Evolutionary conservation across 64 coral and sea anemone genomes (phyloP), one percentile per base, ranked within the genome.

Genomic region (Montipora efflorescens): DNA sequence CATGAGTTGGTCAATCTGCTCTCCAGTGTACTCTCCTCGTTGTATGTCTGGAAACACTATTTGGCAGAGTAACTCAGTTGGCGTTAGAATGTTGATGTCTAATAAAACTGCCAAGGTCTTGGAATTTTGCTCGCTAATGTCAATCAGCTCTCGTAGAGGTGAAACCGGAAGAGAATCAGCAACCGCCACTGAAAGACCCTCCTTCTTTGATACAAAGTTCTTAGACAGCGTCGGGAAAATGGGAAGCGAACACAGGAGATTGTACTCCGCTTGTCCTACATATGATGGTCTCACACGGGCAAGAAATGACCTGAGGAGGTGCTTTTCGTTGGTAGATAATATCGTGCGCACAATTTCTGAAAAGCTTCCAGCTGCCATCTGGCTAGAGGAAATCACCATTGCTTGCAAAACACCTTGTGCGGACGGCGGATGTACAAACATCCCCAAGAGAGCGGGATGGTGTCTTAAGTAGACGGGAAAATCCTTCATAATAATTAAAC

Each of bases 171-270:
- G 49, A 18, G 64, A 48, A 12, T 21, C 15, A n/a, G 70, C 62
- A 2, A 64, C 64, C 7, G 82, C 82, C 5, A 64, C 82, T 13
- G 64, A 9, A 71, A 86, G 7, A 51, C 46, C 82, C 8, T 45
- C 15, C 13, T 22, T 3, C 66, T 48, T 71, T 0, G 82, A 86
- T 49, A 86, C 82, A 50, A 86, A 86, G 1, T 66, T 18, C 46
- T 49, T 49, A n/a, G 2, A 49, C 0, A 71, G 8, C 45, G 93
- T 95, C 22, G 90, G 80, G 83, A 95, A 90, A 95, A 10, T 13
- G 93, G 93, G 10, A 95, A 9, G 45, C 36, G 49, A 53, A 36
- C 28, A 28, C 28, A 28, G 28, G 28, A 28, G 28, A 28, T 28
- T 28, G 28, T 28, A 28, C 28, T 28, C 28, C 28, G 28, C 28